These are phyloP conservation scores for Archaeoteleia sp. DNA, from an alignment of 2,888 invertebrate genomes.

Conservation along the genomic window DNA sequence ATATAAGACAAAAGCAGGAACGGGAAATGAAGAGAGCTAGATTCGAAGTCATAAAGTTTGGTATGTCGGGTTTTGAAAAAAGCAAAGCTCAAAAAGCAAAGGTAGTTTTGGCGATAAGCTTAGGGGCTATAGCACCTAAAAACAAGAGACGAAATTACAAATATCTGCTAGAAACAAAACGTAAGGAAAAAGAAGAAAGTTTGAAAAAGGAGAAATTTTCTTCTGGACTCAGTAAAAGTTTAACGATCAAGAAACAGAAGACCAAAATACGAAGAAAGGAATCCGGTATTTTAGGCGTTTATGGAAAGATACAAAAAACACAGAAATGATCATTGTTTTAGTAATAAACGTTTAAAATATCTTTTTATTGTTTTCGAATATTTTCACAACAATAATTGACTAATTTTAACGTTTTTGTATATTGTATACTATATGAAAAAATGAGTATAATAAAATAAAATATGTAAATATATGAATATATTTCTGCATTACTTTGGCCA, in stretches of 20 bases:
- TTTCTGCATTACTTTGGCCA: constrained; percentile 34
- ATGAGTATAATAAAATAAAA: constrained; percentile 49
- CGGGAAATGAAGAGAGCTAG: constrained; percentile 85
- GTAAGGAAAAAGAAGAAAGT: constrained; percentile 68
- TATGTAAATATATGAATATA: constrained; percentile 20
- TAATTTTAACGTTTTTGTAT: constrained; percentile 35
- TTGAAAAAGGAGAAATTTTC: constrained; percentile 48
- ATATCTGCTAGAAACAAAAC: constrained; percentile 79
- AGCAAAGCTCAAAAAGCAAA: constrained; percentile 86
- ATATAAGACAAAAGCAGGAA: constrained; percentile 73
- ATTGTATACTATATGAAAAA: constrained; percentile 45
- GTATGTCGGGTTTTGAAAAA: constrained; percentile 84
- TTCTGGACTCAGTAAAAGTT: constrained; percentile 61
- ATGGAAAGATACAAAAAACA: constrained; percentile 61
- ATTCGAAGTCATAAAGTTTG: constrained; percentile 89
- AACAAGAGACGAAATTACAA: constrained; percentile 83
- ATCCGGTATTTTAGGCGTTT: constrained; percentile 62
- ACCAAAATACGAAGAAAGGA: constrained; percentile 46
- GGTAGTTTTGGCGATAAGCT: constrained; percentile 84
- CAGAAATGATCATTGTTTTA: not conserved
- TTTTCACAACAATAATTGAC: constrained; percentile 33
- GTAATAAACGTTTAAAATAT: constrained; percentile 36
- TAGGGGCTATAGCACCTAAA: constrained; percentile 89
- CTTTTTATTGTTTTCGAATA: constrained; percentile 19
- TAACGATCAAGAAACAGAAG: constrained; percentile 47